phyloP scores from a whole-genome alignment of 2,113 vertebrate genomes.

The Vireo altiloquus region DNA sequence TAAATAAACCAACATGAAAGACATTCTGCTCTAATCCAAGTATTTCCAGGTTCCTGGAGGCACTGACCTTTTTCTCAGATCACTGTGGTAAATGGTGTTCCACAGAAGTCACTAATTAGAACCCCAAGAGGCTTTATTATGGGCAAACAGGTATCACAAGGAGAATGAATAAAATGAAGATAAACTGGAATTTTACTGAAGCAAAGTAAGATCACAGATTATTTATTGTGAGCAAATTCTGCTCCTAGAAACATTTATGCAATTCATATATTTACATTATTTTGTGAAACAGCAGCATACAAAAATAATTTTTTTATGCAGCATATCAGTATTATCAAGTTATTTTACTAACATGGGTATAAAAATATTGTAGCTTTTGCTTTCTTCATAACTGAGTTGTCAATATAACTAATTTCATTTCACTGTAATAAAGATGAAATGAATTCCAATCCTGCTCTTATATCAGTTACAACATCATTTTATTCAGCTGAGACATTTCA shows the following conservation, averaged over 20 bases:
- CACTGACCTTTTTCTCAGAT: background rate
- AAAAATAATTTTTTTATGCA: background rate
- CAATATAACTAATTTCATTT: slow-evolving; percentile 40
- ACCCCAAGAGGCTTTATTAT: background rate
- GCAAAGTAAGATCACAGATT: background rate
- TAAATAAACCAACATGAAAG: background rate
- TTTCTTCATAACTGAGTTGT: slow-evolving; percentile 1
- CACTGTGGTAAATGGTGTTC: background rate
- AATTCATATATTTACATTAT: background rate
- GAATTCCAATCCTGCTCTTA: background rate
- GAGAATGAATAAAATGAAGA: background rate
- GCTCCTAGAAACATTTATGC: background rate
- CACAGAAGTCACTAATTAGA: background rate
- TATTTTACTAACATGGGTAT: background rate
- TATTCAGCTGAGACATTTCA: slow-evolving; percentile 35
- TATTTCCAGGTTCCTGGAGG: background rate
- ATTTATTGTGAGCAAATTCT: background rate
- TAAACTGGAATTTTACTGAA: background rate
- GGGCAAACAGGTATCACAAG: background rate
- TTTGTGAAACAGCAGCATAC: background rate
- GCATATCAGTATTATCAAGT: background rate
- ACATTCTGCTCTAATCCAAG: background rate
- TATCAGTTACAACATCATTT: slow-evolving; percentile 8
- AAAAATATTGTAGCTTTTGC: background rate
- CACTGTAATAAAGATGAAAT: slow-evolving; percentile 20